Evolutionary conservation across 2,888 invertebrate species (phyloP), one percentile per base, ranked within the genome.

Genomic region (Lithophane socia): DNA sequence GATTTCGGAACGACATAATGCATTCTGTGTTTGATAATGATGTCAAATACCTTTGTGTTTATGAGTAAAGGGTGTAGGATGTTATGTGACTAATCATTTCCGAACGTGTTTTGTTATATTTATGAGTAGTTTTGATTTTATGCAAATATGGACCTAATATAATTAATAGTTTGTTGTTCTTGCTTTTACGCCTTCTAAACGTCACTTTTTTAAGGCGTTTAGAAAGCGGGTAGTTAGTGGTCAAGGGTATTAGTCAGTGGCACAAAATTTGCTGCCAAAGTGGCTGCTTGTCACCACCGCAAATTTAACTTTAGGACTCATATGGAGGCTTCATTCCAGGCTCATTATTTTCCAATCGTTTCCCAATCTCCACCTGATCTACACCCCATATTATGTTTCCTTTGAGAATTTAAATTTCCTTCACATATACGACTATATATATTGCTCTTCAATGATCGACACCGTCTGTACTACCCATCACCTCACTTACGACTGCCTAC

Each of bases 1-100:
- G 79, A 84, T 84, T 84, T 75, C 18, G 49, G 67, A 29, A 65
- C 44, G 73, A 74, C 60, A 73, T 82, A 70, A 82, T 68, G 74
- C 56, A 80, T 81, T 79, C 44, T 42, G 82, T 63, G 73, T 54
- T 72, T 70, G 78, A 82, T 78, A 72, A 85, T 82, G 69, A 70
- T 83, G 83, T 83, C 77, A 63, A 82, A 84, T 73, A 64, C 52
- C 75, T 73, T 56, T 71, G 60, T 60, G 37, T 68, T 63, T 70
- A 54, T 70, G 73, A 75, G 54, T 68, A 56, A 65, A 68, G 56
- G 24, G 71, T 47, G 21, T 61, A 24, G 49, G 52, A 42, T n/a
- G 8, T 61, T 61, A 61, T 13, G 18, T 70, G 56, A 69, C 68
- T 61, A 78, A 61, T 16, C 21, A 52, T 29, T 70, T 63, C n/a